Percentiles rank a stretch among this genome's conserved stretches.
phyloP scores from a whole-genome alignment of 2,113 vertebrate species.

The Coregonus clupeaformis region DNA sequence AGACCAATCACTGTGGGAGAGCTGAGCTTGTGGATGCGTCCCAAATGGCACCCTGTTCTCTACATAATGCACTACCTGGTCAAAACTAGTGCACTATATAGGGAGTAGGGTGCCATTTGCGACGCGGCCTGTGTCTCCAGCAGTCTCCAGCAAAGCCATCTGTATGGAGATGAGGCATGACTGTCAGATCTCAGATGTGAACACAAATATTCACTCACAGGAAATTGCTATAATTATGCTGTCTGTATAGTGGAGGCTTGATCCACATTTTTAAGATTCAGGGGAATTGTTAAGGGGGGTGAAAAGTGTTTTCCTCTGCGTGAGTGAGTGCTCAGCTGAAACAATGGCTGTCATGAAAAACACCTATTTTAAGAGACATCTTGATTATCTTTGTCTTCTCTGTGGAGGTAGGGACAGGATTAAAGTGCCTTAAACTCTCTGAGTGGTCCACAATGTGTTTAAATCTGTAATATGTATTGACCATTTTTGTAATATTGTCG shows the following conservation, averaged over 20 bases:
- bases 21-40: background rate
- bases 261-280: background rate
- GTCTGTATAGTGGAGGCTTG: background rate
- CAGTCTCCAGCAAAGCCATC: constrained; percentile 22
- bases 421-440: too few relatives aligned
- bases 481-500: too few relatives aligned
- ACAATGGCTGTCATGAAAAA: background rate
- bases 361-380: too few relatives aligned
- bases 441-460: too few relatives aligned
- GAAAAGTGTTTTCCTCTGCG: background rate
- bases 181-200: constrained; percentile 19
- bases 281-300: background rate
- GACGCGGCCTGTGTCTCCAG: background rate
- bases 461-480: too few relatives aligned
- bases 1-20: constrained; percentile 28
- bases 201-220: constrained; percentile 8
- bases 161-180: constrained; percentile 19
- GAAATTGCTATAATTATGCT: constrained; percentile 5
- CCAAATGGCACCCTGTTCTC: background rate
- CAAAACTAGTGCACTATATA: too few relatives aligned
- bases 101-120: background rate
- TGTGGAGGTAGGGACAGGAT: too few relatives aligned
- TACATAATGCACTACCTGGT: too few relatives aligned
- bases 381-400: too few relatives aligned
- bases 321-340: background rate